phyloP scores from a whole-genome alignment of 2,797 vertebrate species.

The Sebastes baramenuke region DNA sequence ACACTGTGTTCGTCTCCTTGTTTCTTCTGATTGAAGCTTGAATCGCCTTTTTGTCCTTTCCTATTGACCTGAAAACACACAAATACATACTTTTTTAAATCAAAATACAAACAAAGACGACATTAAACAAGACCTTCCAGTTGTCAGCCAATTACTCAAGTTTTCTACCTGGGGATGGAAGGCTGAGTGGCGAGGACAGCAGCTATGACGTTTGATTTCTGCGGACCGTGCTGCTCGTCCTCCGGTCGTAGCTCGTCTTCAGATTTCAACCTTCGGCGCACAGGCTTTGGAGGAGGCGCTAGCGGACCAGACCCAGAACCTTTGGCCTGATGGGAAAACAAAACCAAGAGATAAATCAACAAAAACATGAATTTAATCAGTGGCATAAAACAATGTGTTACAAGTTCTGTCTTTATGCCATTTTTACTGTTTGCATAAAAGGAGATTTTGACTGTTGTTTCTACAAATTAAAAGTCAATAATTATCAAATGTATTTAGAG shows the following conservation, averaged over 20 bases:
- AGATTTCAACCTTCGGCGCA: slow-evolving; percentile 96
- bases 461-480: background rate
- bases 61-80: slow-evolving; percentile 87
- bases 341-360: background rate
- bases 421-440: background rate
- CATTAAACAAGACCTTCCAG: background rate
- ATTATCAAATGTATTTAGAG: background rate
- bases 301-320: slow-evolving; percentile 87
- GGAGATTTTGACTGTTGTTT: background rate
- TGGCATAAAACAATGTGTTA: background rate
- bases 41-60: slow-evolving; percentile 98
- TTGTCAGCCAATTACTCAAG: accelerated
- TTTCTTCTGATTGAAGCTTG: slow-evolving; percentile 99
- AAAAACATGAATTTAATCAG: background rate
- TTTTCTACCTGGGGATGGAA: slow-evolving; percentile 92
- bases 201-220: slow-evolving; percentile 90
- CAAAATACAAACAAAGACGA: background rate
- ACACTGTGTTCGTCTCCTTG: slow-evolving; percentile 98
- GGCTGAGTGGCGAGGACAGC: slow-evolving; percentile 92
- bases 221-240: slow-evolving; percentile 90
- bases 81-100: background rate
- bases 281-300: slow-evolving; percentile 96
- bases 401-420: background rate
- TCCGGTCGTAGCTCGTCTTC: slow-evolving; percentile 96
- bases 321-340: slow-evolving; percentile 82